Conservation (phyloP, 2,888 invertebrate species). For the Tanypteryx hageni region DNA sequence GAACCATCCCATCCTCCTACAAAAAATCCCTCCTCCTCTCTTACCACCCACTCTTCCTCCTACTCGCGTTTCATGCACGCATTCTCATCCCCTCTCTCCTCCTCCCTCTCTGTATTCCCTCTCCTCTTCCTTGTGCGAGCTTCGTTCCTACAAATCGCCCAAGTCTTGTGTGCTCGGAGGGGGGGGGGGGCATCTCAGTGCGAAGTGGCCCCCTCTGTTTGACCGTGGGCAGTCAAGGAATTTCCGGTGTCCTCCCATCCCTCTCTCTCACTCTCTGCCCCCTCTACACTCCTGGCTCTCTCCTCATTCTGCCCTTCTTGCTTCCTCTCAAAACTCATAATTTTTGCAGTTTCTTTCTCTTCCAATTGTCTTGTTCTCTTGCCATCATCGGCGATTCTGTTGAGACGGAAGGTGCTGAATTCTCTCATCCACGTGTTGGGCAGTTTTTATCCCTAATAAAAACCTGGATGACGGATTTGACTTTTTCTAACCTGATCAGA, state of each 20-base stretch:
- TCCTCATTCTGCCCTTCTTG: too few species aligned
- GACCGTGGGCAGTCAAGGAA: slow-evolving; percentile 47
- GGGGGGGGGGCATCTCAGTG: background rate
- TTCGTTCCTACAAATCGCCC: slow-evolving; percentile 46
- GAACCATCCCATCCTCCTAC: background rate
- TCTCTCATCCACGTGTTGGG: too few species aligned
- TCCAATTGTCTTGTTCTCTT: too few species aligned
- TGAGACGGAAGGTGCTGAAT: too few species aligned
- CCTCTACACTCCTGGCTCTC: background rate
- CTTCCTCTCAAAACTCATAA: too few species aligned
- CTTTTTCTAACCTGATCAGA: too few species aligned
- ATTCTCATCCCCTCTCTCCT: background rate
- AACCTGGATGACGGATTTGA: too few species aligned
- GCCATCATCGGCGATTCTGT: too few species aligned
- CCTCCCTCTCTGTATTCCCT: background rate
- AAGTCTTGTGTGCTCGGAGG: background rate
- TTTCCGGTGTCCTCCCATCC: slow-evolving; percentile 28
- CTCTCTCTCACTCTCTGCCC: background rate
- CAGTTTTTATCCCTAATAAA: too few species aligned
- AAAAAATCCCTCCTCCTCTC: background rate
- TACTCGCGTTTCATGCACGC: background rate
- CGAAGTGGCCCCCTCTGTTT: background rate
- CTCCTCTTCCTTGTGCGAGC: background rate
- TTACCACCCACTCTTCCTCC: background rate
- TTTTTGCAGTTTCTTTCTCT: too few species aligned